phyloP scores from a whole-genome alignment of 2,113 vertebrate genomes.

The Mesoclemmys tuberculata region DNA sequence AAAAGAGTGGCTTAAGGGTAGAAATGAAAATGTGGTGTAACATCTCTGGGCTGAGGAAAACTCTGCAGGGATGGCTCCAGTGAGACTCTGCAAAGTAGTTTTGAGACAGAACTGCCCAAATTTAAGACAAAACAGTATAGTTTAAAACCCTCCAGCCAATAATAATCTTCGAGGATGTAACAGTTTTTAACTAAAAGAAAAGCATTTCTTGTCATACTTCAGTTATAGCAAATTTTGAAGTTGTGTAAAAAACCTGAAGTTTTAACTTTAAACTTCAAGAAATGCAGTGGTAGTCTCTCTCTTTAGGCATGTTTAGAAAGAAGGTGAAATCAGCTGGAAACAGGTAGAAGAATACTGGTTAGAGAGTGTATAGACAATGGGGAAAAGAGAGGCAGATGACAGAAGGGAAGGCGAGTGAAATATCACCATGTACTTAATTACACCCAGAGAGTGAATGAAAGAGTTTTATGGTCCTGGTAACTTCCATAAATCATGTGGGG shows the following conservation, averaged over 20 bases:
- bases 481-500: background rate
- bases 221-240: background rate
- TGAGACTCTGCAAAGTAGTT: background rate
- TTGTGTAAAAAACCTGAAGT: background rate
- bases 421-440: background rate
- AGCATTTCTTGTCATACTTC: background rate
- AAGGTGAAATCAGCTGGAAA: background rate
- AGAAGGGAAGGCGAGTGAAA: background rate
- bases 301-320: background rate
- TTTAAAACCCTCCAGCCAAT: too few relatives aligned
- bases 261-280: background rate
- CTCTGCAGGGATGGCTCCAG: background rate
- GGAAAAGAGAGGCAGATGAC: background rate
- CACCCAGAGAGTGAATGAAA: too few relatives aligned
- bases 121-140: too few relatives aligned
- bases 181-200: background rate
- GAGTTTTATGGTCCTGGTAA: background rate
- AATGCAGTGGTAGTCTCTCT: background rate
- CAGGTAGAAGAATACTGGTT: background rate
- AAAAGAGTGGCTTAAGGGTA: background rate
- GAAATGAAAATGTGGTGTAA: background rate
- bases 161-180: background rate
- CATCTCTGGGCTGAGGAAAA: background rate
- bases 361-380: background rate
- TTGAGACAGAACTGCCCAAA: background rate